Evolutionary conservation across 1,140 invertebrate genomes (phyloP).

Genomic region (Anastrepha obliqua): DNA sequence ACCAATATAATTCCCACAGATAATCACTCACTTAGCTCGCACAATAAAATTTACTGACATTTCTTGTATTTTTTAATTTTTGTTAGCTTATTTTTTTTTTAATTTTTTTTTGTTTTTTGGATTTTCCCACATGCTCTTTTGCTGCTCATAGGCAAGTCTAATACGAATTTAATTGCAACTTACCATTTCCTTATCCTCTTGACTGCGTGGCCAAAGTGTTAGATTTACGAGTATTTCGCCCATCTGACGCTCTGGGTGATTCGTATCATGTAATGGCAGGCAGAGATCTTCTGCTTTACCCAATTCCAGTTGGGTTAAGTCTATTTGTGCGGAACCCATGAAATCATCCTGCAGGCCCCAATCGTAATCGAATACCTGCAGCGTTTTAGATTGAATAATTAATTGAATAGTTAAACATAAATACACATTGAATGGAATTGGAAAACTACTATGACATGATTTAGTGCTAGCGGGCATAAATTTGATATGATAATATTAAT

Average conservation of each 20-base stretch:
- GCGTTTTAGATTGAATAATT: no score
- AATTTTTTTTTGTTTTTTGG: no score
- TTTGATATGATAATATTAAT: no score
- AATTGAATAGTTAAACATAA: no score
- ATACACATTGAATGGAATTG: no score
- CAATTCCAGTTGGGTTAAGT: constrained; percentile 89
- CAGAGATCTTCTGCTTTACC: constrained; percentile 87
- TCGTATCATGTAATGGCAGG: constrained; percentile 84
- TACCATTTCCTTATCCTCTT: constrained; percentile 96
- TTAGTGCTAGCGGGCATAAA: no score
- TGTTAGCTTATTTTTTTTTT: not conserved
- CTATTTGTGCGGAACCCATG: constrained; percentile 93
- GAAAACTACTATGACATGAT: no score
- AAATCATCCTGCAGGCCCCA: constrained; percentile 98
- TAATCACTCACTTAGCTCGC: not conserved
- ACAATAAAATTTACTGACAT: not conserved
- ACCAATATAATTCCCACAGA: no score
- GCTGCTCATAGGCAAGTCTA: not conserved
- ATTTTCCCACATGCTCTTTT: not conserved
- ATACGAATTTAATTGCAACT: constrained; percentile 64
- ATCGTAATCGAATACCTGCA: constrained; percentile 96
- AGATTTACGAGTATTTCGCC: constrained; percentile 88
- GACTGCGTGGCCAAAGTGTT: constrained; percentile 90
- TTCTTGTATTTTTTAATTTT: not conserved
- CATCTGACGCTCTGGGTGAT: constrained; percentile 79